Percentiles rank a stretch among this genome's conserved stretches.
Evolutionary conservation across 2,888 invertebrate species (phyloP).

Genomic region (Physocephala rufipes): DNA sequence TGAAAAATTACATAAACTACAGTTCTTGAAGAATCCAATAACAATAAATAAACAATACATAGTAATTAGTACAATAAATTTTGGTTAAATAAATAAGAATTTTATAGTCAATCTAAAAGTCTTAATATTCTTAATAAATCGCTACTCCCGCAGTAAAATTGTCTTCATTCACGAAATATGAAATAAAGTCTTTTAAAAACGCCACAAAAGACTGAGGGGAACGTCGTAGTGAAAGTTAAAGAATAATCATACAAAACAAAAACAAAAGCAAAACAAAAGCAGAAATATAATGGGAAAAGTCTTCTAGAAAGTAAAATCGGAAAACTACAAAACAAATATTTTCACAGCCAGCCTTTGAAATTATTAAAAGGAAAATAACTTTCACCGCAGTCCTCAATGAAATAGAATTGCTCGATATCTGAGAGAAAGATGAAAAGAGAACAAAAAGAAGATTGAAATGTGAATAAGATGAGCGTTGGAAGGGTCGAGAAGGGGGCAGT

Average conservation of each 20-base stretch:
- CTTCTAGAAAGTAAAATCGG: too few species aligned
- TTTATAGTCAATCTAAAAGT: too few species aligned
- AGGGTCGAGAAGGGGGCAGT: constrained; percentile 31
- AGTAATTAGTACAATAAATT: too few species aligned
- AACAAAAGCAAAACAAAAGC: background rate
- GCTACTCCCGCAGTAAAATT: background rate
- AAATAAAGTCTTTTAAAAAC: constrained; percentile 4
- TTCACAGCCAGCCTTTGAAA: constrained; percentile 3
- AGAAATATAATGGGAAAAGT: background rate
- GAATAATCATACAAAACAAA: background rate
- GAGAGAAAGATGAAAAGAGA: background rate
- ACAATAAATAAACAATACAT: too few species aligned
- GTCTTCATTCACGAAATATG: background rate
- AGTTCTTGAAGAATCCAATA: too few species aligned
- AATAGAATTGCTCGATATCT: background rate
- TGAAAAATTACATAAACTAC: too few species aligned
- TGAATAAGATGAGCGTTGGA: too few species aligned
- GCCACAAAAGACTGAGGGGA: background rate
- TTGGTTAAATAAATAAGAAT: too few species aligned
- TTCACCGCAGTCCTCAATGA: constrained; percentile 25
- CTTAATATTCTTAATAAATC: too few species aligned
- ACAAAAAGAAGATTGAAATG: background rate
- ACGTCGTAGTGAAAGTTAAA: background rate
- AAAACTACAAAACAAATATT: constrained; percentile 25
- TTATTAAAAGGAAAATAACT: constrained; percentile 32